Base-by-base conservation (phyloP, 2,888 invertebrate genomes). In the Scaeva pyrastri region DNA sequence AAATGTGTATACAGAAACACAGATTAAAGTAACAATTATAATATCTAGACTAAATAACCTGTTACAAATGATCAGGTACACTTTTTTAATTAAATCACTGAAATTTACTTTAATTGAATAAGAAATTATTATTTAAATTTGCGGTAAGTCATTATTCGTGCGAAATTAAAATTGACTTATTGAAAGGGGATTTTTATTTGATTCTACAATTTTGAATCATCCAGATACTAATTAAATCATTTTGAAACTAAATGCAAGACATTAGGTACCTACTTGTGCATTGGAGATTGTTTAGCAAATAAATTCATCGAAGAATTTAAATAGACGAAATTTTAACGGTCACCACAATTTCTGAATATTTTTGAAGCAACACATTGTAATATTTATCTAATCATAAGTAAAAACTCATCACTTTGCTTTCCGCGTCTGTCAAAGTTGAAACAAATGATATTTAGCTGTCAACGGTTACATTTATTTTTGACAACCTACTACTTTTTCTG, bases 181-280 rank as follows among this genome's bases (percentile, higher is more conserved):
- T 16, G 4, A 11, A 45, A 12, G 62, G 62, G 62, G 62, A 45
- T 45, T 64, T 64, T 45, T 64, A 21, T 41, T 39, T 7, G 16
- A 31, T 7, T 5, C 6, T 16, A 14, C 11, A 31, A 11, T 56
- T n/a, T 56, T 31, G 26, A n/a, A 56, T 31, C 16, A 26, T 41
- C 12, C n/a, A n/a, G n/a, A n/a, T 14, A 4, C 21, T 21, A 19
- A 60, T 19, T 58, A 36, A 56, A 11, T 36, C 11, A 11, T 58
- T 36, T 41, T 50, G 16, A 26, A 31, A 31, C 2, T 7, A 31
- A 31, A 31, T 8, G 5, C 5, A 31, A 3, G 31, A 31, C 31
- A 31, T 31, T 31, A 31, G n/a, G n/a, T n/a, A n/a, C n/a, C n/a
- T n/a, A n/a, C n/a, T n/a, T n/a, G n/a, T n/a, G n/a, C n/a, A n/a